Evolutionary conservation across 1,140 invertebrate genomes (phyloP).

Genomic region (Trichonephila clavipes): DNA sequence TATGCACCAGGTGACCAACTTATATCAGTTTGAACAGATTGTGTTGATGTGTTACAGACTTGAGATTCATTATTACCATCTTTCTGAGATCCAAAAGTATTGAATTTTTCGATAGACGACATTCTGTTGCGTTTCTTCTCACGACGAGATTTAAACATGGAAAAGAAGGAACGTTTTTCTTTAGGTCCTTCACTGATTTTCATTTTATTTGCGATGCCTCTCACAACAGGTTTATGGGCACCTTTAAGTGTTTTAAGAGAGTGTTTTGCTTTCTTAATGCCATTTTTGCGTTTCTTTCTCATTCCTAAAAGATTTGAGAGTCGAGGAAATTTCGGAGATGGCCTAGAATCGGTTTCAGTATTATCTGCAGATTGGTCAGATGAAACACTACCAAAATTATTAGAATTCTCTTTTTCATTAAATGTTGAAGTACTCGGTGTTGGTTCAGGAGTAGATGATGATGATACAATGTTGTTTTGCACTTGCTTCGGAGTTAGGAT

Average conservation of each 20-base stretch:
- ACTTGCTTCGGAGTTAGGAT: background rate
- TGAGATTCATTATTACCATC: background rate
- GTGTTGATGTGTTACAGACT: background rate
- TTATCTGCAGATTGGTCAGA: background rate
- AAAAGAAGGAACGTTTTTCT: constrained; percentile 24
- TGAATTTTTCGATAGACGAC: background rate
- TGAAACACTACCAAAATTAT: background rate
- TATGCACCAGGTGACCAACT: background rate
- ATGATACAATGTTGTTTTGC: background rate
- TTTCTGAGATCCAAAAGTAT: background rate
- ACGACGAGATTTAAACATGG: constrained; percentile 43
- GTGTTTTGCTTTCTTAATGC: constrained; percentile 55
- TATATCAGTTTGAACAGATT: constrained; percentile 53
- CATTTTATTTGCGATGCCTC: background rate
- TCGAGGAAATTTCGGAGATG: background rate
- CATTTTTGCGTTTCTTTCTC: background rate
- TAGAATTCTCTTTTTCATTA: constrained; percentile 2
- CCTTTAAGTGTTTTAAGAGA: background rate
- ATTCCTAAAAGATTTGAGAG: background rate
- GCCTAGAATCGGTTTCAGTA: background rate
- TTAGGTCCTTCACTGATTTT: background rate
- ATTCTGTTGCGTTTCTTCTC: background rate
- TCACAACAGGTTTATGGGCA: background rate
- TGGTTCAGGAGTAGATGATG: background rate
- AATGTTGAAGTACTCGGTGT: background rate